Evolutionary conservation across 2,888 invertebrate species (phyloP).

Genomic region (Drosophila setosimentum): DNA sequence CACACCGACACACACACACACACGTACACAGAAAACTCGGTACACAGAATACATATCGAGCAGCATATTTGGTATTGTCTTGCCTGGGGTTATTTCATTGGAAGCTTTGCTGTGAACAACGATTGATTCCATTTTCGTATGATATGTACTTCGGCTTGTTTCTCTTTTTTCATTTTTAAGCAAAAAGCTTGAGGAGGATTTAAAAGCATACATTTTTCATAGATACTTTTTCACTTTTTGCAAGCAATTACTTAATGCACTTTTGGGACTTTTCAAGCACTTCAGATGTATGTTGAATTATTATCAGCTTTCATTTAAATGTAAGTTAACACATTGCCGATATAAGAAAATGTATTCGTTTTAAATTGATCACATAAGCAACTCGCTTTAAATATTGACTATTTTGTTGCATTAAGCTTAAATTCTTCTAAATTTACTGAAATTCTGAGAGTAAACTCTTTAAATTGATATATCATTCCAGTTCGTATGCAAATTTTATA

Average conservation of each 20-base stretch:
- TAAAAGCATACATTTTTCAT: conserved; percentile 5
- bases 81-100: conserved; percentile 49
- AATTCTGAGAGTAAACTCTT: neutral
- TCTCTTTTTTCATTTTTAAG: conserved; percentile 10
- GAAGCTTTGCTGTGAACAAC: conserved; percentile 47
- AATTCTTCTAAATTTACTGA: neutral
- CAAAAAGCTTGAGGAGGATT: conserved; percentile 3
- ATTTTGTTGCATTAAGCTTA: neutral
- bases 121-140: conserved; percentile 54
- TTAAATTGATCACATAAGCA: neutral
- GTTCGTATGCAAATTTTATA: neutral
- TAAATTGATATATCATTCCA: neutral
- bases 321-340: neutral
- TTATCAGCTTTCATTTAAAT: neutral
- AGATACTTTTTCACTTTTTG: conserved; percentile 5
- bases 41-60: conserved; percentile 47
- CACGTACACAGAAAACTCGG: conserved; percentile 18
- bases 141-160: conserved; percentile 13
- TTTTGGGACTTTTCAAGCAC: conserved; percentile 6
- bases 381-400: neutral
- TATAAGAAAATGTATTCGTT: neutral
- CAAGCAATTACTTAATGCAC: conserved; percentile 36
- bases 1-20: conserved; percentile 13
- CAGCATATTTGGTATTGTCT: conserved; percentile 61
- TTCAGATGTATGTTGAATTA: neutral